A percentile compares a stretch with the other conserved stretches of the same genome.
Evolutionary conservation across 2,888 invertebrate genomes (phyloP).

Genomic region (Ephialtes manifestator): DNA sequence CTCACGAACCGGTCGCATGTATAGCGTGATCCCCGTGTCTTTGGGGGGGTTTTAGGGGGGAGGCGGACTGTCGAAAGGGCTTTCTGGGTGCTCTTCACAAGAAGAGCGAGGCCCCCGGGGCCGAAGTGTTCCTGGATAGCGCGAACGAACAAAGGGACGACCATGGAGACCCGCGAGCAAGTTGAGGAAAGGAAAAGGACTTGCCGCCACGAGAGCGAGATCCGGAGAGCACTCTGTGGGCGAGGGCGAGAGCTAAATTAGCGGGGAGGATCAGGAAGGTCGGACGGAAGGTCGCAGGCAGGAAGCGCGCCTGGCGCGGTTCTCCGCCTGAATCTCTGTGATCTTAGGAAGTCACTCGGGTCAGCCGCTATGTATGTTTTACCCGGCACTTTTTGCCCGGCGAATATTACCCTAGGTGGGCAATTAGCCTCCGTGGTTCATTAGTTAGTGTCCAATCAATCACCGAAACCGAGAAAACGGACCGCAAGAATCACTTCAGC

Average conservation of each 20-base stretch:
- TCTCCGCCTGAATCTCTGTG: constrained; percentile 76
- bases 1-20: constrained; percentile 20
- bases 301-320: constrained; percentile 75
- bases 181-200: constrained; percentile 23
- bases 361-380: constrained; percentile 65
- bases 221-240: constrained; percentile 62
- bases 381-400: constrained; percentile 61
- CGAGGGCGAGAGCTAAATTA: constrained; percentile 76
- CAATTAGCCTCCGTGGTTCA: constrained; percentile 78
- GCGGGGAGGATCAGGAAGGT: constrained; percentile 67
- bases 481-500: neutral
- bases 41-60: constrained; percentile 25
- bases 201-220: constrained; percentile 60
- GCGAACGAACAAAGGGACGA: constrained; percentile 64
- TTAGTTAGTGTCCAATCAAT: constrained; percentile 82
- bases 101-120: constrained; percentile 64
- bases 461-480: constrained; percentile 60
- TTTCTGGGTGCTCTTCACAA: constrained; percentile 53
- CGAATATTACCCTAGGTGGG: constrained; percentile 76
- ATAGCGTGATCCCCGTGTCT: constrained; percentile 40
- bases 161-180: constrained; percentile 15
- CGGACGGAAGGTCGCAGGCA: constrained; percentile 75
- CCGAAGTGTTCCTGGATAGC: constrained; percentile 38
- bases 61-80: constrained; percentile 39
- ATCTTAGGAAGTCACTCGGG: constrained; percentile 78